These are phyloP conservation scores for Samia ricini DNA, from an alignment of 1,140 invertebrate genomes.

Conservation along the genomic window DNA sequence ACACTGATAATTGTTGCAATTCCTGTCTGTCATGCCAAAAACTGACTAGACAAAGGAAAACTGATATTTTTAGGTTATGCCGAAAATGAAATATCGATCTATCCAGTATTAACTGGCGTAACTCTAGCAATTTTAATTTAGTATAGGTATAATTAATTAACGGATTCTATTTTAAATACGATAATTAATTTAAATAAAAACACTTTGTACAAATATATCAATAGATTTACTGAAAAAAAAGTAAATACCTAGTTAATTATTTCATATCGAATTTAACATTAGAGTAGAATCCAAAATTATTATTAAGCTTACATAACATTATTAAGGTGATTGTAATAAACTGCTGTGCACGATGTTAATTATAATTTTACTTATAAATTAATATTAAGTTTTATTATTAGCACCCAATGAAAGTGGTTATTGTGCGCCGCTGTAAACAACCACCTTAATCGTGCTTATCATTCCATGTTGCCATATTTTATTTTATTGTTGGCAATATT, in stretches of 20 bases:
- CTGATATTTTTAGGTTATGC: background rate
- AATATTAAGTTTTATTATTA: too few species aligned
- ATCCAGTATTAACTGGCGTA: conserved; percentile 8
- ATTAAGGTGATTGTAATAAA: too few species aligned
- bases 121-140: background rate
- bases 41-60: background rate
- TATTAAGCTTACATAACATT: too few species aligned
- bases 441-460: background rate
- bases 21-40: background rate
- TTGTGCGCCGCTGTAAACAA: too few species aligned
- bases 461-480: conserved; percentile 21
- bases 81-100: background rate
- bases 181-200: background rate
- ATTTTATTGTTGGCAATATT: conserved; percentile 9
- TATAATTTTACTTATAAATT: too few species aligned
- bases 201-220: background rate
- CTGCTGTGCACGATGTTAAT: too few species aligned
- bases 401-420: too few species aligned
- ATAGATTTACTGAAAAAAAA: too few species aligned
- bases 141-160: background rate
- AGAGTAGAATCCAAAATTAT: too few species aligned
- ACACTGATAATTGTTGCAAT: background rate
- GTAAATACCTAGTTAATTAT: too few species aligned
- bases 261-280: too few species aligned
- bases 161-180: background rate